Evolutionary conservation across 2,888 invertebrate species (phyloP).

Genomic region (Platycheirus rosarum): DNA sequence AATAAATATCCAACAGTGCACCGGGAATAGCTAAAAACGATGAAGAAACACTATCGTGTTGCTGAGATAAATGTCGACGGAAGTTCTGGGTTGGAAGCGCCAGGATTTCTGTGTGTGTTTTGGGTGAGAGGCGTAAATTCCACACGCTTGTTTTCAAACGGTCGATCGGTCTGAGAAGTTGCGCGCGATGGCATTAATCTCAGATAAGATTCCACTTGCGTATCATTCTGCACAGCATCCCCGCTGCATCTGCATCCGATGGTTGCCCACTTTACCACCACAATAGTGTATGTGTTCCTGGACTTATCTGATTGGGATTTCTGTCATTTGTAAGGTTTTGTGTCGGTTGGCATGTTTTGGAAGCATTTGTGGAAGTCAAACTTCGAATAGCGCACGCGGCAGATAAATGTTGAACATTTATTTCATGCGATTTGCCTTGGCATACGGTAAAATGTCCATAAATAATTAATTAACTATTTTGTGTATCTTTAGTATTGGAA

Average conservation of each 20-base stretch:
- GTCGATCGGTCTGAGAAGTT: not conserved
- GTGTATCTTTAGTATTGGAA: constrained; percentile 25
- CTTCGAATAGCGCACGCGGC: constrained; percentile 37
- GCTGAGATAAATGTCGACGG: constrained; percentile 63
- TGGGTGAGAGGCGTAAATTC: constrained; percentile 61
- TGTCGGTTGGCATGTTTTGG: constrained; percentile 53
- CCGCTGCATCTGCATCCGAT: constrained; percentile 31
- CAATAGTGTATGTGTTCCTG: constrained; percentile 41
- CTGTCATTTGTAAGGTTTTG: constrained; percentile 67
- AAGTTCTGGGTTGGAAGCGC: constrained; percentile 55
- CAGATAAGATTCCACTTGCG: constrained; percentile 67
- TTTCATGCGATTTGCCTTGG: constrained; percentile 55
- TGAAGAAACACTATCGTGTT: constrained; percentile 58
- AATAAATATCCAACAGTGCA: constrained; percentile 68
- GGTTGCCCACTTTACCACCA: constrained; percentile 36
- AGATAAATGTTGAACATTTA: constrained; percentile 62
- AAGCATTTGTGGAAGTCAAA: constrained; percentile 53
- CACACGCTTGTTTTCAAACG: constrained; percentile 29
- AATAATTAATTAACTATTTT: constrained; percentile 61
- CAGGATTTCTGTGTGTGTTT: constrained; percentile 50
- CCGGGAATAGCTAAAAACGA: not conserved
- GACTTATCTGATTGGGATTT: constrained; percentile 71
- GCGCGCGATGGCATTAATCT: constrained; percentile 62
- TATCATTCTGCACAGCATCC: constrained; percentile 65
- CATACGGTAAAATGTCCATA: constrained; percentile 58